A percentile compares a stretch with the other conserved stretches of the same genome.
Evolutionary conservation across 2,888 invertebrate species (phyloP).

Genomic region (Coenonympha arcania): DNA sequence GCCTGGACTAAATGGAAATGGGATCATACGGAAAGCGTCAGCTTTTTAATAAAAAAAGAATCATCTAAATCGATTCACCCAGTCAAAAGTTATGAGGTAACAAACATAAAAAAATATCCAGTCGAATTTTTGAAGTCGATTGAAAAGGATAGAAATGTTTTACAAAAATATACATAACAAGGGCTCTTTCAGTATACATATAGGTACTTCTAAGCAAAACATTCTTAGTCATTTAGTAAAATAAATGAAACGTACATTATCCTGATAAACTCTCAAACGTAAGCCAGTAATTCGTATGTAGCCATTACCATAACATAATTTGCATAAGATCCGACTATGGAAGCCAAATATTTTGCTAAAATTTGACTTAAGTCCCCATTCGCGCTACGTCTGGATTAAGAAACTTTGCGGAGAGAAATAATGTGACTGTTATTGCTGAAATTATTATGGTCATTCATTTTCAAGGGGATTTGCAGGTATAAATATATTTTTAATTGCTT

Average conservation of each 20-base stretch:
- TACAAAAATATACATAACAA: no score
- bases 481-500: no score
- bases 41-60: no score
- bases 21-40: no score
- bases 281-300: constrained; percentile 14
- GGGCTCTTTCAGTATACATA: no score
- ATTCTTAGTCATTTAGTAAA: neutral
- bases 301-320: constrained; percentile 19
- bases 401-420: constrained; percentile 19
- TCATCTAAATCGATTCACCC: no score
- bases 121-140: no score
- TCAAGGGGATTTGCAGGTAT: neutral
- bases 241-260: neutral
- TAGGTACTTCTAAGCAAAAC: no score
- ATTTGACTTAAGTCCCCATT: constrained; percentile 22
- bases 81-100: no score
- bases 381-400: constrained; percentile 20
- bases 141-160: no score
- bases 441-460: constrained; percentile 11
- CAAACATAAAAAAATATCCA: no score
- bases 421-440: constrained; percentile 10
- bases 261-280: neutral
- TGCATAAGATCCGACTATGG: constrained; percentile 23
- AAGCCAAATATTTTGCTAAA: constrained; percentile 23
- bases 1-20: no score